phyloP scores from a whole-genome alignment of 2,888 invertebrate species.

The Mongoloraphidia duomilia region DNA sequence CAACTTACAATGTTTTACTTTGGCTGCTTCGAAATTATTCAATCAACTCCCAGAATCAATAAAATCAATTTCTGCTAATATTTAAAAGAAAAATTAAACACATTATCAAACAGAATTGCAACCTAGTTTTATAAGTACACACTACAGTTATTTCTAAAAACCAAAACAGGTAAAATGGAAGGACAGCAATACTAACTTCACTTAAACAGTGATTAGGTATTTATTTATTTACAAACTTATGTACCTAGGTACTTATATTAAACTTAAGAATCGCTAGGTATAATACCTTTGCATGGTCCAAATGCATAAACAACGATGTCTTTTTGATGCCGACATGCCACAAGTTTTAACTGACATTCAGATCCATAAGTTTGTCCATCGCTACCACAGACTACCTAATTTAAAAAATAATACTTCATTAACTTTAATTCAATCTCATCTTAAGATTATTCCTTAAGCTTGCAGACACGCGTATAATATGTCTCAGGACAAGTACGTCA shows the following conservation, averaged over 20 bases:
- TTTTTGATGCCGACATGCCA: conserved; percentile 68
- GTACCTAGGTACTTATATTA: background rate
- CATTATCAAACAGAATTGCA: no score
- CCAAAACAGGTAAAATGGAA: no score
- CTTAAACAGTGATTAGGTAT: background rate
- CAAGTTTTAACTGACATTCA: conserved; percentile 64
- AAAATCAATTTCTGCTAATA: no score
- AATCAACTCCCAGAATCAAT: no score
- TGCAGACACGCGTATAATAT: no score
- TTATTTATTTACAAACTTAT: background rate
- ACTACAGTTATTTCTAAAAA: no score
- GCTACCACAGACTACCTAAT: conserved; percentile 51
- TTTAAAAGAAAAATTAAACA: no score
- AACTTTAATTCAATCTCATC: background rate
- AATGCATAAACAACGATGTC: conserved; percentile 64
- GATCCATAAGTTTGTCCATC: conserved; percentile 69
- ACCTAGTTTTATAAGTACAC: no score
- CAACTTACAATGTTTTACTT: no score
- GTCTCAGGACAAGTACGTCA: no score
- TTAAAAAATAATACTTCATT: conserved; percentile 10
- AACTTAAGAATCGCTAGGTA: background rate
- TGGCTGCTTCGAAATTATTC: no score
- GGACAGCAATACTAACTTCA: background rate
- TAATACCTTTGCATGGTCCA: conserved; percentile 53
- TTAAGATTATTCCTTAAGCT: no score